Percentiles rank a stretch among this genome's conserved stretches.
phyloP scores from a whole-genome alignment of 1,140 invertebrate species.

The Papilio xuthus region DNA sequence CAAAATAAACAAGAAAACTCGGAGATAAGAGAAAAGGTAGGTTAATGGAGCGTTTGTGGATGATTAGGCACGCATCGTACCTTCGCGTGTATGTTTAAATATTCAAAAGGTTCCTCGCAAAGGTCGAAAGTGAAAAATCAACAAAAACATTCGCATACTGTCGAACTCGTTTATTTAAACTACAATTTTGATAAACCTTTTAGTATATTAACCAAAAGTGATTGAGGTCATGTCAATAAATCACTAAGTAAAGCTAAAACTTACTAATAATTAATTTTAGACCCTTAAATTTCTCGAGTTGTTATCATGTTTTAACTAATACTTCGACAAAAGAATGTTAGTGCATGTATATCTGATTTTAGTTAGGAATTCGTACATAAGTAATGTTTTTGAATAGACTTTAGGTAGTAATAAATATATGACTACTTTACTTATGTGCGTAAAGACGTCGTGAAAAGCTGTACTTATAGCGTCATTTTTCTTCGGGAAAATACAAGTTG shows the following conservation, averaged over 20 bases:
- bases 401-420: neutral
- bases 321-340: neutral
- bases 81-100: conserved; percentile 12
- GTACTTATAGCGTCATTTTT: conserved; percentile 21
- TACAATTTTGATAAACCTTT: neutral
- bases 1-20: conserved; percentile 25
- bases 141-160: neutral
- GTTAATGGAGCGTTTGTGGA: conserved; percentile 7
- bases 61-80: conserved; percentile 15
- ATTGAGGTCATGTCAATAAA: neutral
- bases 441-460: neutral
- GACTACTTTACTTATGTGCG: neutral
- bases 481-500: neutral
- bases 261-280: neutral
- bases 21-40: conserved; percentile 5
- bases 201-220: neutral
- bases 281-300: neutral
- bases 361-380: no score
- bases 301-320: neutral
- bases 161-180: neutral
- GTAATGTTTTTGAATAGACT: no score
- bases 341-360: neutral
- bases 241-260: neutral
- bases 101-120: conserved; percentile 6
- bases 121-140: conserved; percentile 9